phyloP scores from a whole-genome alignment of 2,113 vertebrate species.

The Chamaea fasciata region DNA sequence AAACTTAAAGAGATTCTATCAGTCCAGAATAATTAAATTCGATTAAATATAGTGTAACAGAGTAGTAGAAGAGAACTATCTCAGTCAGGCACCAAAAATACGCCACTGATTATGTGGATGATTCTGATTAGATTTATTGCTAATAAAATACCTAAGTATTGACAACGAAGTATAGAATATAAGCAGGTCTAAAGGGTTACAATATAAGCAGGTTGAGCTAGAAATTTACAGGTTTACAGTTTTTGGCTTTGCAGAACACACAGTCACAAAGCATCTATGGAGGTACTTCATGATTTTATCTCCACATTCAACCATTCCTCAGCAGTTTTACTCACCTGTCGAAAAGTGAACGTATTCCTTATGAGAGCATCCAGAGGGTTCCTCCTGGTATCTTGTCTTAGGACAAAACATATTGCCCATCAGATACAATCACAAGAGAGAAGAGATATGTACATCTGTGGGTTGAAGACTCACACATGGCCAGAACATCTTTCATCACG shows the following conservation, averaged over 20 bases:
- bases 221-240: background rate
- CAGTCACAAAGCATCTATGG: background rate
- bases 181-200: background rate
- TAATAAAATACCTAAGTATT: background rate
- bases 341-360: background rate
- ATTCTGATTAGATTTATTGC: background rate
- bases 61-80: background rate
- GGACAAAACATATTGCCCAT: background rate
- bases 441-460: background rate
- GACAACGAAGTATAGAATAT: background rate
- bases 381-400: background rate
- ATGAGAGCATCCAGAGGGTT: background rate
- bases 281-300: background rate
- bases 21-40: background rate
- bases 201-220: background rate
- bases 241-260: background rate
- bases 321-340: background rate
- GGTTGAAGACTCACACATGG: background rate
- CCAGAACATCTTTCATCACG: background rate
- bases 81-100: background rate
- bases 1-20: background rate
- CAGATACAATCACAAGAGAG: background rate
- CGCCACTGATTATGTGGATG: background rate
- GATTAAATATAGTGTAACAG: background rate
- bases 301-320: background rate